Evolutionary conservation across 1,140 invertebrate species (phyloP).

Genomic region (Pseudomyrmex cubaensis): DNA sequence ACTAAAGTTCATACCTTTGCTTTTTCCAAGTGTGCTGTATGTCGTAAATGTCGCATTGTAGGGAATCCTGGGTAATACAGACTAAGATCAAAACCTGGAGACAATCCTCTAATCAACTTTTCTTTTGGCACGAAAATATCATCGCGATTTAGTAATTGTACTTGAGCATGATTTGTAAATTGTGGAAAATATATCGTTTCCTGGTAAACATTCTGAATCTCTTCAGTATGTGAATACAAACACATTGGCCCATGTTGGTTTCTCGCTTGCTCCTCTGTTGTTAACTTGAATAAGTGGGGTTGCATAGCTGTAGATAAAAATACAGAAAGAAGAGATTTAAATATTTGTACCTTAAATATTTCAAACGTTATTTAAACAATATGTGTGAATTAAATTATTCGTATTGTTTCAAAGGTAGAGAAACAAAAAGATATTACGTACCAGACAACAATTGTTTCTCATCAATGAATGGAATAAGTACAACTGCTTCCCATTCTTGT

Average conservation of each 20-base stretch:
- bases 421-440: conserved; percentile 77
- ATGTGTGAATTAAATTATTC: neutral
- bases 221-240: conserved; percentile 89
- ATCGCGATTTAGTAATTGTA: conserved; percentile 85
- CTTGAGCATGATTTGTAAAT: conserved; percentile 87
- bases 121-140: conserved; percentile 88
- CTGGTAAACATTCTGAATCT: conserved; percentile 85
- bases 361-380: neutral
- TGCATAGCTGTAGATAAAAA: conserved; percentile 89
- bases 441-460: conserved; percentile 86
- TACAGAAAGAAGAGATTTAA: neutral
- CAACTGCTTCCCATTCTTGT: conserved; percentile 99
- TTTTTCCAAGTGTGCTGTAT: conserved; percentile 89
- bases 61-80: conserved; percentile 96
- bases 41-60: conserved; percentile 93
- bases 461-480: conserved; percentile 98
- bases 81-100: conserved; percentile 89
- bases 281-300: conserved; percentile 88
- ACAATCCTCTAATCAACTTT: conserved; percentile 90
- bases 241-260: conserved; percentile 95
- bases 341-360: conserved; percentile 1
- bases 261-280: conserved; percentile 89
- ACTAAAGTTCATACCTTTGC: conserved; percentile 84
- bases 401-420: conserved; percentile 33
- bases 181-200: conserved; percentile 89